phyloP scores from a whole-genome alignment of 1,140 invertebrate species.

The Hormaphis cornu region DNA sequence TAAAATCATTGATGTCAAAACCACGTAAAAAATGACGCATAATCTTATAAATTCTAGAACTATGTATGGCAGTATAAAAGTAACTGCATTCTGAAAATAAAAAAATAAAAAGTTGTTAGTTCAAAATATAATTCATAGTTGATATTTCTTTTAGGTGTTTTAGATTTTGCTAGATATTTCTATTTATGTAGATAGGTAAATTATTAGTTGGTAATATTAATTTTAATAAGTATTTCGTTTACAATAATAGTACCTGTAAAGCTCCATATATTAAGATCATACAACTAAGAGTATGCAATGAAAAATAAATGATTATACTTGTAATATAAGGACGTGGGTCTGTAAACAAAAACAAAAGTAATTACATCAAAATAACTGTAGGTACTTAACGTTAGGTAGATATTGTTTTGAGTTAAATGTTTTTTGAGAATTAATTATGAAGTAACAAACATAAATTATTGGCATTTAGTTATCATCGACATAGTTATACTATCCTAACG shows the following conservation, averaged over 20 bases:
- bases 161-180: too few relatives aligned
- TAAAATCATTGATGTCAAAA: slow-evolving; percentile 6
- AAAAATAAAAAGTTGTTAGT: neutral
- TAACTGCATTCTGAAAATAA: slow-evolving; percentile 9
- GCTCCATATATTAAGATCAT: slow-evolving; percentile 12
- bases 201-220: too few relatives aligned
- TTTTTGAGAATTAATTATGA: too few relatives aligned
- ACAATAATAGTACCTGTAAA: neutral
- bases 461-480: too few relatives aligned
- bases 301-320: neutral
- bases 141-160: neutral
- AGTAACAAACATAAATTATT: too few relatives aligned
- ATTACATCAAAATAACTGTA: too few relatives aligned
- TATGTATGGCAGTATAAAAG: slow-evolving; percentile 4
- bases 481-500: too few relatives aligned
- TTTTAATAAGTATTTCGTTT: too few relatives aligned
- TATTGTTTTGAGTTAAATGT: too few relatives aligned
- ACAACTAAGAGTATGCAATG: neutral
- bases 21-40: neutral
- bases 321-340: neutral
- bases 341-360: neutral
- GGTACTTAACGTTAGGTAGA: too few relatives aligned
- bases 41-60: slow-evolving; percentile 1
- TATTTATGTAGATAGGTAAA: too few relatives aligned
- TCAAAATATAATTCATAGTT: neutral